These are phyloP conservation scores for Melanostigma gelatinosum DNA, from an alignment of 2,113 vertebrate species.

Conservation along the genomic window DNA sequence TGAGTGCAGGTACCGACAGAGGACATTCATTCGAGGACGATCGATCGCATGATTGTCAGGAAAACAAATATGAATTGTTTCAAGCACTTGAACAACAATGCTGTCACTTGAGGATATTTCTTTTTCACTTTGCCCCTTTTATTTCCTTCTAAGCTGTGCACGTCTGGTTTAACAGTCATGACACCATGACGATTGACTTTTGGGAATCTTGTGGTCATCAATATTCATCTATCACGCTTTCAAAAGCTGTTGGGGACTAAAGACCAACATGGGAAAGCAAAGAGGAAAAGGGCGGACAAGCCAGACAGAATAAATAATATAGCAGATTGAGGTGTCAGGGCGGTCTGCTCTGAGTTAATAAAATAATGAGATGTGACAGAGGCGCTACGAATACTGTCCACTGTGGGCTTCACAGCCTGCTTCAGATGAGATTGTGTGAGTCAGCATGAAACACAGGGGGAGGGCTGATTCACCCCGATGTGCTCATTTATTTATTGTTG, in stretches of 20 bases:
- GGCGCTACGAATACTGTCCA: constrained; percentile 14
- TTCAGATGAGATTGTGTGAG: not conserved
- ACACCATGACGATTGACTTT: not conserved
- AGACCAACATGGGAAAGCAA: not conserved
- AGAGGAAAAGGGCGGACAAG: not conserved
- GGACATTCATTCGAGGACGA: not conserved
- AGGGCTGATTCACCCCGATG: not conserved
- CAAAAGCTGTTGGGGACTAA: not conserved
- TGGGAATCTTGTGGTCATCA: not conserved
- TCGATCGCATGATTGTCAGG: not conserved
- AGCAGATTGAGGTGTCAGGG: not conserved
- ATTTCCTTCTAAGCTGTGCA: not conserved
- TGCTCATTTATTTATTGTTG: constrained; percentile 6
- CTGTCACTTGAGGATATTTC: not conserved
- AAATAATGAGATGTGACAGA: constrained; percentile 16
- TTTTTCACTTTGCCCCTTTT: not conserved
- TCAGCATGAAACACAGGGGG: not conserved
- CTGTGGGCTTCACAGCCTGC: not conserved
- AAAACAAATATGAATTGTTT: not conserved
- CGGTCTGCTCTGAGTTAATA: constrained; percentile 11
- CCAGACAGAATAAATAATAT: not conserved
- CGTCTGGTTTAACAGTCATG: not conserved
- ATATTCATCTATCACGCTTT: not conserved
- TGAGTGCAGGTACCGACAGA: not conserved
- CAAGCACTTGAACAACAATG: not conserved